phyloP scores from a whole-genome alignment of 2,888 invertebrate species.

The Hoplodrina ambigua region DNA sequence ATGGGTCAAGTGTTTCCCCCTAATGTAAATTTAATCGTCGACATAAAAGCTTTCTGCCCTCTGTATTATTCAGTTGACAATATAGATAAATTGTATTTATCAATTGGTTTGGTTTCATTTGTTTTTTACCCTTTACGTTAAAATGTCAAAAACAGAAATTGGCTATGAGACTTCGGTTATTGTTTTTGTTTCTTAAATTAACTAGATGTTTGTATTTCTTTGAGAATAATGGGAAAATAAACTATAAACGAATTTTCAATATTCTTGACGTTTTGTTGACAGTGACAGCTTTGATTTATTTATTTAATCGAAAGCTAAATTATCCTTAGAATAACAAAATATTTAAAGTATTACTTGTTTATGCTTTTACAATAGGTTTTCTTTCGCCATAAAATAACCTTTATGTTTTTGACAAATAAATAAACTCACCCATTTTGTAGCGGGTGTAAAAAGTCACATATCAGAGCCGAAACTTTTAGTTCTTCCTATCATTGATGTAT shows the following conservation, averaged over 20 bases:
- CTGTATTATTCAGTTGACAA: slow-evolving; percentile 27
- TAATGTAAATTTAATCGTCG: slow-evolving; percentile 44
- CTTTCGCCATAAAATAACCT: no score
- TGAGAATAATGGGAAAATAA: background rate
- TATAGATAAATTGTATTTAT: slow-evolving; percentile 45
- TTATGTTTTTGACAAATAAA: no score
- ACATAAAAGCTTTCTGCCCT: slow-evolving; percentile 42
- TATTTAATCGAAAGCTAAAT: background rate
- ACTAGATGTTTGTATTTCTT: background rate
- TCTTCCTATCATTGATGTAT: no score
- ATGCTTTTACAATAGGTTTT: no score
- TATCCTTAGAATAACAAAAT: no score
- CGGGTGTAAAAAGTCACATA: no score
- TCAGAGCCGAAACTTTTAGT: no score
- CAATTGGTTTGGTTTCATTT: slow-evolving; percentile 28
- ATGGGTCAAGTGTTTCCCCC: slow-evolving; percentile 24
- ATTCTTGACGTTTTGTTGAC: no score
- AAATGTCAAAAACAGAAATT: slow-evolving; percentile 52
- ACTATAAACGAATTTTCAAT: background rate
- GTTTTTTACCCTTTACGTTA: slow-evolving; percentile 31
- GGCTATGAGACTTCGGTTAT: slow-evolving; percentile 6
- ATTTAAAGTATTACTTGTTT: no score
- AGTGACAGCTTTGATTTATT: background rate
- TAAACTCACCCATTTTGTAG: no score
- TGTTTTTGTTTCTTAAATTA: slow-evolving; percentile 1